These are phyloP conservation scores for Tetragonula clypearis DNA, from an alignment of 1,140 invertebrate genomes.

Conservation along the genomic window DNA sequence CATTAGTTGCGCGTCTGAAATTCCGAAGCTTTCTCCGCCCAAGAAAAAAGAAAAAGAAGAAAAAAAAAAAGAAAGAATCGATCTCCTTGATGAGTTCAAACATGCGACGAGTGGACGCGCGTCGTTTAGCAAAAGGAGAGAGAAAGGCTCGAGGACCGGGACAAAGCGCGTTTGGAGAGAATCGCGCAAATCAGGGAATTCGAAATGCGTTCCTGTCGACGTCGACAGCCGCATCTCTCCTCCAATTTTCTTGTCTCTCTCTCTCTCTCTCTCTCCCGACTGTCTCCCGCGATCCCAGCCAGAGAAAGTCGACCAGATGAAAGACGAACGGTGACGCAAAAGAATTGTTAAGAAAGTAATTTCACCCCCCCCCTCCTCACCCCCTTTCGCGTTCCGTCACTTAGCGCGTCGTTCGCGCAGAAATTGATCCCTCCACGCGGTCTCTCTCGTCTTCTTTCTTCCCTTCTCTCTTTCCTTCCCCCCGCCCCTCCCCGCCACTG, in stretches of 20 bases:
- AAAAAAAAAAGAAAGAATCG: not conserved
- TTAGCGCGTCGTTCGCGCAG: not conserved
- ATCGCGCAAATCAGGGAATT: not conserved
- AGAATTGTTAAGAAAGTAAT: conserved; percentile 16
- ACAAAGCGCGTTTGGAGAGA: not conserved
- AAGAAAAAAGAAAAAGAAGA: not conserved
- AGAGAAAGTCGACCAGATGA: not conserved
- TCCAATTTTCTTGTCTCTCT: not conserved
- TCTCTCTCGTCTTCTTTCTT: not conserved
- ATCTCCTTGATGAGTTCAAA: not conserved
- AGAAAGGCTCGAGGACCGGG: not conserved
- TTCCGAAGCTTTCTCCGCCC: no score
- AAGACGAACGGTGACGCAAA: not conserved
- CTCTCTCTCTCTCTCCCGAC: not conserved
- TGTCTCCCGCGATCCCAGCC: no score
- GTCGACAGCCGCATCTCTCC: not conserved
- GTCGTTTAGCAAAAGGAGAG: not conserved
- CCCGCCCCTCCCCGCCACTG: no score
- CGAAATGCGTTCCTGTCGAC: not conserved
- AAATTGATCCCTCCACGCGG: conserved; percentile 4
- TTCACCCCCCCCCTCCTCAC: not conserved
- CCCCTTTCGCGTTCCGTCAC: not conserved
- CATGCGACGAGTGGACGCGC: not conserved
- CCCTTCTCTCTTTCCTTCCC: no score
- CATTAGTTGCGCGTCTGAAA: no score